Evolutionary conservation across 2,888 invertebrate genomes (phyloP), one percentile per base, ranked within the genome.

Genomic region (Leptopilina myrica): DNA sequence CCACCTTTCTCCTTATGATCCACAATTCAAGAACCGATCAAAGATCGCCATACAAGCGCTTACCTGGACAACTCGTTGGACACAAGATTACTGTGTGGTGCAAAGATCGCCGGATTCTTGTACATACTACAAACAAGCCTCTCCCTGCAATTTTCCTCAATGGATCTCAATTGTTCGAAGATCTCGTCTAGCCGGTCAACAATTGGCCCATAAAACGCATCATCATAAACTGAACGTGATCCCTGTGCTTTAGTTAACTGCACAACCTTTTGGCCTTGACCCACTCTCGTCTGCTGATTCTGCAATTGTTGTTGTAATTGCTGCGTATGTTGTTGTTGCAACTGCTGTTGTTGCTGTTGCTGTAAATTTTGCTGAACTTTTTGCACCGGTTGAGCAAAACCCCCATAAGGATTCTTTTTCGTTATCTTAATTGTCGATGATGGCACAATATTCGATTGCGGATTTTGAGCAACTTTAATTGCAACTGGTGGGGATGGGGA

Each of bases 61-160:
- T 91, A 97, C 97, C 97, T 96, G 94, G 97, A 97, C 67, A 97
- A 93, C 90, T 97, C 97, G 64, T 96, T 96, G 20, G 97, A 97
- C 77, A 97, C 94, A 81, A 97, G 93, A 92, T 97, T 97, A 90
- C 97, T 97, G 90, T 96, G 96, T 0, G 97, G 97, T 81, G 96
- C 95, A 87, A 96, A 97, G 86, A 95, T 95, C 83, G 94, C 93
- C 0, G 97, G 97, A 89, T 96, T 96, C 88, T 95, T 96, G 92
- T 97, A 97, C 93, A 97, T 95, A 83, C 95, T 95, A 89, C 97
- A 97, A 2, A 97, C 95, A 0, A 97, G 94, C 80, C 97, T 93
- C 89, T 97, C 97, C 80, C 94, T 93, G 89, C 97, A 97, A 0
- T 94, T 93, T 83, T 95, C 95, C 12, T 96, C 96, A 0, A 90